Base-by-base conservation (phyloP, 2,113 vertebrate genomes). In the Platichthys flesus region DNA sequence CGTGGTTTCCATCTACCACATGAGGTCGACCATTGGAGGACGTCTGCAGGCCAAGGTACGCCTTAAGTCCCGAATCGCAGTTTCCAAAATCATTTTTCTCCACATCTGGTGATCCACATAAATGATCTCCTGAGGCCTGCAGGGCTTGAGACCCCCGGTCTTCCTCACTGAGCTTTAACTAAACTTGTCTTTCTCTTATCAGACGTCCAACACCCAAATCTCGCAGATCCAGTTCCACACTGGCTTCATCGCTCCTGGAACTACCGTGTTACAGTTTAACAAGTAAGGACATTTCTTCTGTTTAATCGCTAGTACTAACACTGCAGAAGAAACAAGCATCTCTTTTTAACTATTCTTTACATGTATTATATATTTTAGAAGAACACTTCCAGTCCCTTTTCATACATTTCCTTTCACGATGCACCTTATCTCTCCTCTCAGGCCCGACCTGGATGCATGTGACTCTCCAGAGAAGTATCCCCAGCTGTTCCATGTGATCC, bases 221-320 rank as follows among this genome's bases (percentile, higher is more conserved):
- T 97, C 99, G 86, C 98, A 99, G 95, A 97, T 99, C 87, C 98
- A 99, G 71, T 98, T 99, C 89, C 98, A 99, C 71, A 99, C 97
- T 78, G 98, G 98, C 87, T 99, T 99, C 88, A 97, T 99, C 86
- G 89, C 95, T 67, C 92, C 96, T 74, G 97, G 96, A 76, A 97
- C 95, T 78, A 97, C 96, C 5, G 88, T 95, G 54, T 92, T 99
- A 80, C 98, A 99, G 88, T 99, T 99, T 82, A 96, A 96, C 88
- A 99, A 98, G 98, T 99, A 90, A 97, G 96, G 23, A 51, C 5
- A 35, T 52, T 42, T 61, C 10, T 56, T 26, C 13, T 67, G 9
- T 60, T 70, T 40, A 61, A 56, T 63, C 14, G n/a, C 16, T 1
- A 63, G 0, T 26, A 6, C 0, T 2, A 63, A 1, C 37, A 5